Conservation (phyloP, 2,113 vertebrate genomes). For the Beaufortia kweichowensis region DNA sequence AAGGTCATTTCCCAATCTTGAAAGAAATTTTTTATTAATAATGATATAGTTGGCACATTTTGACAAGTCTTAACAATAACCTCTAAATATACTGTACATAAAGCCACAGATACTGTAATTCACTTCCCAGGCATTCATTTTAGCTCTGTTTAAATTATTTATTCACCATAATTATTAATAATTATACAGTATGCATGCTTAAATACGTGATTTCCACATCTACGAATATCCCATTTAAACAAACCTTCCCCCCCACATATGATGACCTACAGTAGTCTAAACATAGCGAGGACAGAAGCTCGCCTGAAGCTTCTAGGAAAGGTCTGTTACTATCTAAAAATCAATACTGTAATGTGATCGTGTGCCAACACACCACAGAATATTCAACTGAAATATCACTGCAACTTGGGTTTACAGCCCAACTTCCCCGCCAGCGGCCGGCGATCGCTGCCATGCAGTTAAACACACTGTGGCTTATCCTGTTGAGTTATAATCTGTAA, state of each 20-base stretch:
- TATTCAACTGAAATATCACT: neutral
- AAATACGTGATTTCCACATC: neutral
- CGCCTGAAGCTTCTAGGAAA: conserved; percentile 17
- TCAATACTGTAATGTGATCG: conserved; percentile 20
- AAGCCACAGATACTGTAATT: too few relatives aligned
- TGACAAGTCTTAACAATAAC: too few relatives aligned
- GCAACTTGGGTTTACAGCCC: neutral
- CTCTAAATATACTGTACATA: too few relatives aligned
- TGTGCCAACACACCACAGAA: neutral
- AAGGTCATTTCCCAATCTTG: neutral
- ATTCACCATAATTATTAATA: too few relatives aligned
- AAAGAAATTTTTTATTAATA: neutral
- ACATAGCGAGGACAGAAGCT: conserved; percentile 1
- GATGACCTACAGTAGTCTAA: conserved; percentile 8
- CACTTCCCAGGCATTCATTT: too few relatives aligned
- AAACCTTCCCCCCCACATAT: neutral
- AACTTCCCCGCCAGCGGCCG: neutral
- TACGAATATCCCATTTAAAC: neutral
- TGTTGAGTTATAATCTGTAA: conserved; percentile 16
- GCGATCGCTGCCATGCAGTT: neutral
- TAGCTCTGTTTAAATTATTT: too few relatives aligned
- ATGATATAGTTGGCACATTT: too few relatives aligned
- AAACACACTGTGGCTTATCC: conserved; percentile 15
- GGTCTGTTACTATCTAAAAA: conserved; percentile 10
- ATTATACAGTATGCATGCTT: too few relatives aligned